Percentiles rank a stretch among this genome's conserved stretches.
phyloP scores from a whole-genome alignment of 2,113 vertebrate species.

The Halichoerus grypus region DNA sequence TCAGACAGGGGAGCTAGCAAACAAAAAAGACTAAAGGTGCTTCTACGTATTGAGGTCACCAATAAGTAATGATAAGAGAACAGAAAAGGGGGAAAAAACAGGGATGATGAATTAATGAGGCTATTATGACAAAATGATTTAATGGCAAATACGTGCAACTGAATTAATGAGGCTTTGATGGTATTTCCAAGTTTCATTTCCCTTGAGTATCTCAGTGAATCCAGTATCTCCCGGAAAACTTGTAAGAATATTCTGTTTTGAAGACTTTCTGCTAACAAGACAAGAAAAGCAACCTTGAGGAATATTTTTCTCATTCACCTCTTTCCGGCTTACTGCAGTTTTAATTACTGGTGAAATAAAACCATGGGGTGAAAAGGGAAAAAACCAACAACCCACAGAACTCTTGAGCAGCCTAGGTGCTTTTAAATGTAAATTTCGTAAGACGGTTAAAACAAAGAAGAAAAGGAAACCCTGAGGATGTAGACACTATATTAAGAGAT shows the following conservation, averaged over 20 bases:
- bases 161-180: conserved; percentile 14
- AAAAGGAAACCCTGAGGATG: neutral
- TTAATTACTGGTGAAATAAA: conserved; percentile 61
- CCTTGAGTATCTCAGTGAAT: neutral
- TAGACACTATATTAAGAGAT: neutral
- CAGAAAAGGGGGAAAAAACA: neutral
- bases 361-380: neutral
- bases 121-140: conserved; percentile 35
- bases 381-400: neutral
- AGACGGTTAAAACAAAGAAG: neutral
- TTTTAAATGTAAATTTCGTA: neutral
- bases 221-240: neutral
- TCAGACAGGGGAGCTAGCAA: neutral
- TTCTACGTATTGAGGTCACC: neutral
- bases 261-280: conserved; percentile 49
- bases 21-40: neutral
- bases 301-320: neutral
- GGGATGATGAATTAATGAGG: conserved; percentile 6
- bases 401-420: neutral
- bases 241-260: neutral
- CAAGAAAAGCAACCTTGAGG: conserved; percentile 40
- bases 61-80: neutral
- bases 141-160: neutral
- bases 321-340: neutral
- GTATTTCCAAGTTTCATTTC: neutral